Evolutionary conservation across 1,140 invertebrate species (phyloP).

Genomic region (Caenorhabditis remanei): DNA sequence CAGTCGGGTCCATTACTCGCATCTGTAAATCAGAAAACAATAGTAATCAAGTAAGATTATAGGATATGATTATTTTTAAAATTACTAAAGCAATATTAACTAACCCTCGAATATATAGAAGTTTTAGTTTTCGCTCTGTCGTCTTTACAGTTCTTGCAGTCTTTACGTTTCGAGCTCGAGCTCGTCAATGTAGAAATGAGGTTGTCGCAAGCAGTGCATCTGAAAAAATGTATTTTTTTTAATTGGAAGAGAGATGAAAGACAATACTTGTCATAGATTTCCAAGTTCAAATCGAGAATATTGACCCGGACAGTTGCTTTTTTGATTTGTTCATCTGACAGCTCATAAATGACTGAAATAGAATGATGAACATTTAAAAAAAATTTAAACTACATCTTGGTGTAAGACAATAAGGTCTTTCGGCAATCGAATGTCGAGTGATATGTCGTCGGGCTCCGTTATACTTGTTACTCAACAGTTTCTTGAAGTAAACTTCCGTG

Average conservation of each 20-base stretch:
- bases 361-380: neutral
- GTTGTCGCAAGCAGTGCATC: neutral
- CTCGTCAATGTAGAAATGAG: neutral
- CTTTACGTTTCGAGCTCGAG: neutral
- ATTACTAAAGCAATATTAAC: no score
- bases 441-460: neutral
- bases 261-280: conserved; percentile 1
- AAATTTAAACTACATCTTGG: neutral
- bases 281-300: conserved; percentile 18
- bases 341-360: conserved; percentile 45
- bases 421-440: neutral
- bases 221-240: neutral
- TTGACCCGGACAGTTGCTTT: conserved; percentile 10
- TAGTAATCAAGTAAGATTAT: neutral
- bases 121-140: neutral
- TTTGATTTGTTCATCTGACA: conserved; percentile 5
- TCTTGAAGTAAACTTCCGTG: conserved; percentile 1
- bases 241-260: neutral
- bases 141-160: neutral
- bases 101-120: neutral
- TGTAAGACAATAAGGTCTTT: neutral
- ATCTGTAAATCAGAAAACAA: neutral
- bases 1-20: conserved; percentile 22
- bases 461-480: neutral
- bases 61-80: no score